A percentile compares a stretch with the other conserved stretches of the same genome.
Evolutionary conservation across 2,888 invertebrate species (phyloP).

Genomic region (Labia minor): DNA sequence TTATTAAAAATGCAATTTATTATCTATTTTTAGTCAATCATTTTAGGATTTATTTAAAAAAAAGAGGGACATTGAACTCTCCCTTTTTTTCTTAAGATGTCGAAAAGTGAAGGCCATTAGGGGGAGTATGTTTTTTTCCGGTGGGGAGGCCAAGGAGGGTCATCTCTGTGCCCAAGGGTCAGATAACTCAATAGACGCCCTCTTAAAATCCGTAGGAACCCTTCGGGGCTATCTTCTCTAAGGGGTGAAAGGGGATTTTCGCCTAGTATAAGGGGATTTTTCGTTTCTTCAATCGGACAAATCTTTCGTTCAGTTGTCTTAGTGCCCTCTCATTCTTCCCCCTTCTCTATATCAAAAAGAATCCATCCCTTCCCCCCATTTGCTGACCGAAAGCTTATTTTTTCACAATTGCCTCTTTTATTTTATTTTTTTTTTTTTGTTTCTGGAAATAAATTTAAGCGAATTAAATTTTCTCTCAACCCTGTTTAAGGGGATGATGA

Average conservation of each 20-base stretch:
- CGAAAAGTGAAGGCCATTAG: constrained; percentile 13
- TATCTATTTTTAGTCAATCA: no score
- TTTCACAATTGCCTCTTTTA: background rate
- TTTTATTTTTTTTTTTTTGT: no score
- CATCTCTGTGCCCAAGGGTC: background rate
- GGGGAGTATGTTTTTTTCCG: background rate
- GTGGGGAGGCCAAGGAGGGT: background rate
- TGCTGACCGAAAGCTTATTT: no score
- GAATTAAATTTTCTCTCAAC: constrained; percentile 13
- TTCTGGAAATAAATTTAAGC: background rate
- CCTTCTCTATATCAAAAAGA: background rate
- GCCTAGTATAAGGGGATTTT: no score
- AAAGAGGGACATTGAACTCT: no score
- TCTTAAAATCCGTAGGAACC: background rate
- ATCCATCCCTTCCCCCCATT: background rate
- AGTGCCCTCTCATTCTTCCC: background rate
- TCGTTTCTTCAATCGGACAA: no score
- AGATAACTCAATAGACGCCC: constrained; percentile 2
- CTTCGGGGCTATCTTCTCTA: background rate
- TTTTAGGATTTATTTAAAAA: no score
- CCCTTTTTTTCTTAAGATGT: background rate
- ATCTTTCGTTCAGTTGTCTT: background rate
- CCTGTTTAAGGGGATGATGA: background rate
- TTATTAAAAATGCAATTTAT: no score
- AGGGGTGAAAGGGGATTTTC: no score